Percentiles rank a stretch among this genome's conserved stretches.
phyloP scores from a whole-genome alignment of 2,888 invertebrate species.

The Platycheirus albimanus region DNA sequence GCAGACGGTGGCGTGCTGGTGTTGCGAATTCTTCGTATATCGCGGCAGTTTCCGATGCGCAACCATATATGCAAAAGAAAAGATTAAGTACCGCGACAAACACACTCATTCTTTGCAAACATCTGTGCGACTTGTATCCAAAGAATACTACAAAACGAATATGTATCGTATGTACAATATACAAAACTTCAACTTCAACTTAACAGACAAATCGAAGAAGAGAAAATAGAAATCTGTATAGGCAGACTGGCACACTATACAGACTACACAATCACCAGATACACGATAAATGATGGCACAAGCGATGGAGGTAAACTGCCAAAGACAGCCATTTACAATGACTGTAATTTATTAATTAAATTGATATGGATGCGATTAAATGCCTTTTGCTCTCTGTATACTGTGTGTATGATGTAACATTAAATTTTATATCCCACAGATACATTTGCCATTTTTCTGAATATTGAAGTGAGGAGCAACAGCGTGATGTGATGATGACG shows the following conservation, averaged over 20 bases:
- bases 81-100: constrained; percentile 1
- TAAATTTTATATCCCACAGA: constrained; percentile 43
- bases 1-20: neutral
- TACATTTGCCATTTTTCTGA: constrained; percentile 12
- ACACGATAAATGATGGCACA: constrained; percentile 28
- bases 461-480: neutral
- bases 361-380: constrained; percentile 67
- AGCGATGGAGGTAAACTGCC: constrained; percentile 28
- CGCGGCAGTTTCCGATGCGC: neutral
- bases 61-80: constrained; percentile 30
- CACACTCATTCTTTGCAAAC: neutral
- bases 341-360: constrained; percentile 69
- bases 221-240: constrained; percentile 36
- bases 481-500: neutral
- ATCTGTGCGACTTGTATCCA: neutral
- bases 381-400: constrained; percentile 17
- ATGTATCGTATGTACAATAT: too few species aligned
- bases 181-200: constrained; percentile 30
- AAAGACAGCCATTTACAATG: constrained; percentile 54
- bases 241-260: too few species aligned
- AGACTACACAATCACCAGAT: constrained; percentile 1
- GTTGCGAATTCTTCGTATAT: constrained; percentile 27
- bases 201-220: neutral
- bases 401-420: constrained; percentile 43
- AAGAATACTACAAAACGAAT: neutral